Evolutionary conservation across 2,888 invertebrate genomes (phyloP).

Genomic region (Atherix ibis): DNA sequence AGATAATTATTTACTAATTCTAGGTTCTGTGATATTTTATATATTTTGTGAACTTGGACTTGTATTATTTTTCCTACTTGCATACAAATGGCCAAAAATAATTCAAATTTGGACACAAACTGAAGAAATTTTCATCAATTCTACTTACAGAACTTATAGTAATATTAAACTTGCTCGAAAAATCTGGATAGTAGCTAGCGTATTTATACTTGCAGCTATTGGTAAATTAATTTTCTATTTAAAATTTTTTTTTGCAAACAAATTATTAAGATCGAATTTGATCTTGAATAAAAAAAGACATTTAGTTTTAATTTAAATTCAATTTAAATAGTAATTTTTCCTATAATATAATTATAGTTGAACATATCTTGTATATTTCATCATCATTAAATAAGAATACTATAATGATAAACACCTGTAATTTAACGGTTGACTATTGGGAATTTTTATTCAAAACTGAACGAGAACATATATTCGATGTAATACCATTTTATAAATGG

Average conservation of each 20-base stretch:
- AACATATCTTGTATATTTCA: slow-evolving; percentile 18
- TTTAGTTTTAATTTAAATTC: not conserved
- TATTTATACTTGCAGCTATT: slow-evolving; percentile 17
- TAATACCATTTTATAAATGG: slow-evolving; percentile 18
- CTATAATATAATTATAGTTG: slow-evolving; percentile 12
- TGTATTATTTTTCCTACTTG: slow-evolving; percentile 19
- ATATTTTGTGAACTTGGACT: slow-evolving; percentile 19
- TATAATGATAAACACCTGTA: slow-evolving; percentile 22
- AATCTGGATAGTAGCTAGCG: slow-evolving; percentile 19
- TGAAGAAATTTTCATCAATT: slow-evolving; percentile 21
- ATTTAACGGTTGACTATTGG: slow-evolving; percentile 22
- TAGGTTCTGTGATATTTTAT: slow-evolving; percentile 25
- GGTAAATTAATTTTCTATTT: slow-evolving; percentile 12
- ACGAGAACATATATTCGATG: slow-evolving; percentile 19
- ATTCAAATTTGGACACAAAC: slow-evolving; percentile 19
- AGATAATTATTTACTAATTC: slow-evolving; percentile 5
- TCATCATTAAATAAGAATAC: slow-evolving; percentile 21
- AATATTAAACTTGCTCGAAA: slow-evolving; percentile 16
- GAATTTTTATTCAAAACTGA: slow-evolving; percentile 23
- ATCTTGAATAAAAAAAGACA: too few species aligned
- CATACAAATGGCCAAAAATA: slow-evolving; percentile 24
- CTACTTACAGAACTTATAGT: slow-evolving; percentile 18
- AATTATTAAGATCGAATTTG: too few species aligned
- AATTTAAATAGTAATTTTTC: not conserved
- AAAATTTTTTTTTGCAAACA: too few species aligned